Percentiles rank a stretch among this genome's conserved stretches.
phyloP scores from a whole-genome alignment of 2,113 vertebrate species.

The Zingel zingel region DNA sequence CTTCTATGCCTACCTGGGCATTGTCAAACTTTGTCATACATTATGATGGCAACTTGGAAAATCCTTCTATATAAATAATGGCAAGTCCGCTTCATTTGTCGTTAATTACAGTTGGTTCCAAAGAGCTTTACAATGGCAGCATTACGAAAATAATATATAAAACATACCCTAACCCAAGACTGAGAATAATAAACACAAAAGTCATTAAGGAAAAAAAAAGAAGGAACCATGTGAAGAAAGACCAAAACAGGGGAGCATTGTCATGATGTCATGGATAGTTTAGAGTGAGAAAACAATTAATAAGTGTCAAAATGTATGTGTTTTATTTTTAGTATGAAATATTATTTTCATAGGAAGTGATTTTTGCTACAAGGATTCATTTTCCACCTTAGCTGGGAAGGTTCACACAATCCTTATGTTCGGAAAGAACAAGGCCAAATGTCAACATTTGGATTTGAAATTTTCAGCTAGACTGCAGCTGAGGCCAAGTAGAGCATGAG shows the following conservation, averaged over 20 bases:
- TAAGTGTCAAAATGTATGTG: not conserved
- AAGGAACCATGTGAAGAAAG: not conserved
- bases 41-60: not conserved
- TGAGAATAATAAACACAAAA: not conserved
- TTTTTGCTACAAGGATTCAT: constrained; percentile 4
- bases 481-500: constrained; percentile 37
- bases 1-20: not conserved
- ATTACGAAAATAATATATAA: not conserved
- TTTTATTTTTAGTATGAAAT: not conserved
- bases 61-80: not conserved
- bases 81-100: not conserved
- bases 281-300: not conserved
- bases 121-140: not conserved
- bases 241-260: not conserved
- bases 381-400: constrained; percentile 8
- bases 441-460: constrained; percentile 32
- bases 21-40: not conserved
- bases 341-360: not conserved
- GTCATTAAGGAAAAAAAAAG: not conserved
- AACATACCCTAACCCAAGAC: not conserved
- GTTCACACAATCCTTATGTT: constrained; percentile 25
- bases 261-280: not conserved
- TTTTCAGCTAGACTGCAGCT: constrained; percentile 26
- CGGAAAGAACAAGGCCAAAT: not conserved
- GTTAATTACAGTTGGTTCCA: not conserved